phyloP scores from a whole-genome alignment of 2,888 invertebrate genomes.

The Epistrophella euchroma region DNA sequence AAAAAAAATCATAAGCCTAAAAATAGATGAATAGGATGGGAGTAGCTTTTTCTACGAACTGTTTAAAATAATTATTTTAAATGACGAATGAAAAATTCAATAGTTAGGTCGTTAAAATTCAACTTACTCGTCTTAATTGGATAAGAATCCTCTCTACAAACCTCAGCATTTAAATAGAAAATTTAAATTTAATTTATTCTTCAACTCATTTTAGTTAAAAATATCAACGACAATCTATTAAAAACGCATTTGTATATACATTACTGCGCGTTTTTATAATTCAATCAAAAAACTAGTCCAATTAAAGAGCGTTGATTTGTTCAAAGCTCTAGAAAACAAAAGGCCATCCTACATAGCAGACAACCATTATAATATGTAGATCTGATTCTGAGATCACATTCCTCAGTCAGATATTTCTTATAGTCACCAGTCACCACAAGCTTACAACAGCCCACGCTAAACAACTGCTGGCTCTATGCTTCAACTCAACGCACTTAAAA shows the following conservation, averaged over 20 bases:
- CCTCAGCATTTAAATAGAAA: not conserved
- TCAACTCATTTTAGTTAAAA: constrained; percentile 15
- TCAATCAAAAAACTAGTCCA: constrained; percentile 23
- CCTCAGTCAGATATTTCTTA: not conserved
- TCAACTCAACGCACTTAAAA: constrained; percentile 13
- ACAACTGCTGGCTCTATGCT: not conserved
- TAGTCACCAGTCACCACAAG: not conserved
- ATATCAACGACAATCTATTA: constrained; percentile 13
- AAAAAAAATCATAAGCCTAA: too few relatives aligned
- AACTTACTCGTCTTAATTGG: too few relatives aligned
- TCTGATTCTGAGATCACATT: not conserved
- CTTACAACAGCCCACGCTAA: not conserved
- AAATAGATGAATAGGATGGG: too few relatives aligned
- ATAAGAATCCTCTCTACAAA: too few relatives aligned
- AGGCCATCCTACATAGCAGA: constrained; percentile 13
- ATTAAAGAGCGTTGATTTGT: constrained; percentile 35
- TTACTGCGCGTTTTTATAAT: constrained; percentile 15
- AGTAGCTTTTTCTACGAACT: too few relatives aligned
- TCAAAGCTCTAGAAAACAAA: constrained; percentile 3
- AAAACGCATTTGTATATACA: constrained; percentile 3
- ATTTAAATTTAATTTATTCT: not conserved
- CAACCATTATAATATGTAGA: not conserved
- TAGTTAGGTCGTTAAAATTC: too few relatives aligned
- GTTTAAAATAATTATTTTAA: too few relatives aligned
- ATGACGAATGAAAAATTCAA: too few relatives aligned